A percentile compares a stretch with the other conserved stretches of the same genome.
phyloP scores from a whole-genome alignment of 2,888 invertebrate species.

The Conchocele bisecta region DNA sequence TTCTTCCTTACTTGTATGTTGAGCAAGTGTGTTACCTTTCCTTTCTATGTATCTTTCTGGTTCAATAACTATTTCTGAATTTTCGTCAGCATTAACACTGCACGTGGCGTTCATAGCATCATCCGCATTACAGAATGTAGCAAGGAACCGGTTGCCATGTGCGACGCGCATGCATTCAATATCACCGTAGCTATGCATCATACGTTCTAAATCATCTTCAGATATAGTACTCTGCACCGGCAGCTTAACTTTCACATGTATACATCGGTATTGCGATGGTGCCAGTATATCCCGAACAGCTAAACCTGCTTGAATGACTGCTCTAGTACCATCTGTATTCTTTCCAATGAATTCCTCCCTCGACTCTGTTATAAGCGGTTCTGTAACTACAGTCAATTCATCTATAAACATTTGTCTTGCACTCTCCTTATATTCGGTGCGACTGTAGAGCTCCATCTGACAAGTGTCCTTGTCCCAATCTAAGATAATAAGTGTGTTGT shows the following conservation, averaged over 20 bases:
- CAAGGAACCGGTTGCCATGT: slow-evolving; percentile 65
- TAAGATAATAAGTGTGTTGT: slow-evolving; percentile 58
- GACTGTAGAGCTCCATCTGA: slow-evolving; percentile 60
- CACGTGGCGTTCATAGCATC: slow-evolving; percentile 51
- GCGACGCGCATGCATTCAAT: slow-evolving; percentile 59
- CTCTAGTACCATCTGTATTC: slow-evolving; percentile 50
- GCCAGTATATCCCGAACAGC: slow-evolving; percentile 59
- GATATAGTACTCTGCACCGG: slow-evolving; percentile 16
- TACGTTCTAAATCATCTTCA: slow-evolving; percentile 16
- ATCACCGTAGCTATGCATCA: slow-evolving; percentile 36
- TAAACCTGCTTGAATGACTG: slow-evolving; percentile 66
- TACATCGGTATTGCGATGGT: slow-evolving; percentile 64
- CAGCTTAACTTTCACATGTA: slow-evolving; percentile 53
- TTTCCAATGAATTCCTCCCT: slow-evolving; percentile 48
- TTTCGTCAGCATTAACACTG: slow-evolving; percentile 28
- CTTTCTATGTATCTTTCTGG: too few relatives aligned
- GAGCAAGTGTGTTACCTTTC: too few relatives aligned
- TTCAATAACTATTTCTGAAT: slow-evolving; percentile 2
- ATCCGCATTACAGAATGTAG: slow-evolving; percentile 56
- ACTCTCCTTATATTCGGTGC: too few relatives aligned
- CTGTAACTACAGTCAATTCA: slow-evolving; percentile 16
- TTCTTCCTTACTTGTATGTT: neutral
- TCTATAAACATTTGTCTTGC: slow-evolving; percentile 16
- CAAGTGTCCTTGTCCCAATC: slow-evolving; percentile 65
- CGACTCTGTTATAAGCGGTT: slow-evolving; percentile 34